Percentiles rank a stretch among this genome's conserved stretches.
Evolutionary conservation across 2,888 invertebrate species (phyloP).

Genomic region (Dynastes grantii): DNA sequence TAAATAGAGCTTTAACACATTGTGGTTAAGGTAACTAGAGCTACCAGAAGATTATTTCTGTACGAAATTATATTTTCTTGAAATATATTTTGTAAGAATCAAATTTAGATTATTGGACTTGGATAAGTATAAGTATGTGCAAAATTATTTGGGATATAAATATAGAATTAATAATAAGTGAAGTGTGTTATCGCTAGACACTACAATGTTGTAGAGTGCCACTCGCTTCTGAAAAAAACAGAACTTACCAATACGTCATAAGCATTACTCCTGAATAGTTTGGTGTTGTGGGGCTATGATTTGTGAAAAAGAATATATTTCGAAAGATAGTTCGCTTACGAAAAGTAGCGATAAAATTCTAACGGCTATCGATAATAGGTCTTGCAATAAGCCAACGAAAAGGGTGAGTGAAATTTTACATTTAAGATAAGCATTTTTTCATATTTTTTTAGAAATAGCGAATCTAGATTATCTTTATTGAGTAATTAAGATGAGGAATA

Average conservation of each 20-base stretch:
- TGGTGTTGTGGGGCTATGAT: conserved; percentile 42
- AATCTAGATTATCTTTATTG: too few relatives aligned
- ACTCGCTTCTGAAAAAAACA: conserved; percentile 41
- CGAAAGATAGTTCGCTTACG: conserved; percentile 58
- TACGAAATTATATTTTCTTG: background rate
- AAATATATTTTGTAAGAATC: too few relatives aligned
- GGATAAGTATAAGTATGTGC: background rate
- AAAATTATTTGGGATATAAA: background rate
- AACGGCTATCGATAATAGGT: conserved; percentile 75
- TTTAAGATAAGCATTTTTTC: conserved; percentile 18
- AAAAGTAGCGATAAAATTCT: conserved; percentile 62
- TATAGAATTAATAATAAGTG: background rate
- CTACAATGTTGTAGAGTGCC: conserved; percentile 23
- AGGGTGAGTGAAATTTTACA: conserved; percentile 72
- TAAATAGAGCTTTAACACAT: background rate
- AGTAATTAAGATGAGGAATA: too few relatives aligned
- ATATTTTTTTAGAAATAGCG: background rate
- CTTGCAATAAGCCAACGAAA: conserved; percentile 79
- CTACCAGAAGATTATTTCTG: background rate
- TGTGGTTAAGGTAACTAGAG: conserved; percentile 23
- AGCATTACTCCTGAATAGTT: conserved; percentile 43
- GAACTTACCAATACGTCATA: conserved; percentile 48
- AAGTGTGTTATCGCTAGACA: conserved; percentile 18
- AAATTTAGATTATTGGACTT: background rate
- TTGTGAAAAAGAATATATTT: conserved; percentile 54